Conservation (phyloP, 2,888 invertebrate genomes). For the Pharmacophagus antenor region DNA sequence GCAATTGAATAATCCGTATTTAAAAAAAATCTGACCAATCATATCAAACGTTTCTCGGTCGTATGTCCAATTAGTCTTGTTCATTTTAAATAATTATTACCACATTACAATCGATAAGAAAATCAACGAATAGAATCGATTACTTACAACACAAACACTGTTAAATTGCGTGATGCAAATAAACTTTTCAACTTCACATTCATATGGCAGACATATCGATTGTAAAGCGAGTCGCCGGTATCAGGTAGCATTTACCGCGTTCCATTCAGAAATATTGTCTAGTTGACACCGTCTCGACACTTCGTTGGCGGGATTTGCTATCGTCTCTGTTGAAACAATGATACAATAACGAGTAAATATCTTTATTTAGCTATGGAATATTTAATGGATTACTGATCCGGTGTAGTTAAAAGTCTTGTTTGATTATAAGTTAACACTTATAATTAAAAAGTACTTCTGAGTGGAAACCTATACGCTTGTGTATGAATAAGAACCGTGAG, state of each 20-base stretch:
- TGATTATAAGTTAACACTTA: too few species aligned
- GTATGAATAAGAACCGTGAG: too few species aligned
- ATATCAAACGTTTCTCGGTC: too few species aligned
- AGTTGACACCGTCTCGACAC: conserved; percentile 39
- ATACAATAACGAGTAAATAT: conserved; percentile 1
- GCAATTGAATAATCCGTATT: too few species aligned
- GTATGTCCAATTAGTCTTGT: too few species aligned
- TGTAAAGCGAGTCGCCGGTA: conserved; percentile 14
- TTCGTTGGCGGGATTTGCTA: conserved; percentile 2
- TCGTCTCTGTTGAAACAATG: conserved; percentile 5
- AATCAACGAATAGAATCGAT: not conserved
- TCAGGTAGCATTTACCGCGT: conserved; percentile 27
- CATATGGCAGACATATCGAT: conserved; percentile 22
- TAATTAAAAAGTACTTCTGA: too few species aligned
- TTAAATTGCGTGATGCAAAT: not conserved
- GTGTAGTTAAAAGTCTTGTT: too few species aligned
- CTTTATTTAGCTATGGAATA: not conserved
- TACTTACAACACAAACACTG: not conserved
- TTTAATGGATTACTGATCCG: not conserved
- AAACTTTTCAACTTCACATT: conserved; percentile 6
- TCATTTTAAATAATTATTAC: too few species aligned
- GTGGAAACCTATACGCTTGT: too few species aligned
- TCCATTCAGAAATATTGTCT: conserved; percentile 40
- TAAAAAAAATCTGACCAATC: too few species aligned
- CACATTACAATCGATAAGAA: not conserved